phyloP scores from a whole-genome alignment of 2,113 vertebrate species.

The Blennius ocellaris region DNA sequence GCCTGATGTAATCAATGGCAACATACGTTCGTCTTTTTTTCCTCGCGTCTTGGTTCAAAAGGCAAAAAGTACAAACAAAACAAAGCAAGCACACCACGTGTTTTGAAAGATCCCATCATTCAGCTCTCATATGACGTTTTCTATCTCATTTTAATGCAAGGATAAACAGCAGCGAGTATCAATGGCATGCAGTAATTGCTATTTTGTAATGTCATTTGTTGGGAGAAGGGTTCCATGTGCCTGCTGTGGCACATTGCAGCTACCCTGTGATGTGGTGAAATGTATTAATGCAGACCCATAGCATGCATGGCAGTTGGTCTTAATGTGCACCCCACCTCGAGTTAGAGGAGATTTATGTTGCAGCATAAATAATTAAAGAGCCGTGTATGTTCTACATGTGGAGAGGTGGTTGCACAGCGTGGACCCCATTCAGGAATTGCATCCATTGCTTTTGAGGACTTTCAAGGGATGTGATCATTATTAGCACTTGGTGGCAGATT shows the following conservation, averaged over 20 bases:
- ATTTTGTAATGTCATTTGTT: conserved; percentile 31
- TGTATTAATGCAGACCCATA: conserved; percentile 34
- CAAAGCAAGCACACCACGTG: not conserved
- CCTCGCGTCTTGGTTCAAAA: conserved; percentile 32
- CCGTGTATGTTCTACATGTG: conserved; percentile 41
- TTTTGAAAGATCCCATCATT: not conserved
- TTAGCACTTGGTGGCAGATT: conserved; percentile 16
- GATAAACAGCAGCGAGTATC: conserved; percentile 13
- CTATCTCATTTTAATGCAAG: conserved; percentile 14
- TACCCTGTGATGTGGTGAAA: conserved; percentile 14
- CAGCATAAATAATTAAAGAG: conserved; percentile 66
- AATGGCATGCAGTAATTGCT: conserved; percentile 41
- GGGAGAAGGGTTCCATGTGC: conserved; percentile 22
- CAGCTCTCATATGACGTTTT: conserved; percentile 7
- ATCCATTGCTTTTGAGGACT: conserved; percentile 9
- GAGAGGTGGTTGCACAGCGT: conserved; percentile 3
- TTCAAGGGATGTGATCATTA: conserved; percentile 26
- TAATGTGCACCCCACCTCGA: conserved; percentile 16
- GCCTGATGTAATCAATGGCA: conserved; percentile 74
- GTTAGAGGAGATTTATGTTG: conserved; percentile 55
- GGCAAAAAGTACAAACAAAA: conserved; percentile 25
- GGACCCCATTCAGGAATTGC: conserved; percentile 14
- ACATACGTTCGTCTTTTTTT: conserved; percentile 40
- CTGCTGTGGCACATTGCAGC: conserved; percentile 48
- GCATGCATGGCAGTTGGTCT: conserved; percentile 35